Percentiles rank a stretch among this genome's conserved stretches.
Evolutionary conservation across 2,888 invertebrate species (phyloP).

Genomic region (Hecatera dysodea): DNA sequence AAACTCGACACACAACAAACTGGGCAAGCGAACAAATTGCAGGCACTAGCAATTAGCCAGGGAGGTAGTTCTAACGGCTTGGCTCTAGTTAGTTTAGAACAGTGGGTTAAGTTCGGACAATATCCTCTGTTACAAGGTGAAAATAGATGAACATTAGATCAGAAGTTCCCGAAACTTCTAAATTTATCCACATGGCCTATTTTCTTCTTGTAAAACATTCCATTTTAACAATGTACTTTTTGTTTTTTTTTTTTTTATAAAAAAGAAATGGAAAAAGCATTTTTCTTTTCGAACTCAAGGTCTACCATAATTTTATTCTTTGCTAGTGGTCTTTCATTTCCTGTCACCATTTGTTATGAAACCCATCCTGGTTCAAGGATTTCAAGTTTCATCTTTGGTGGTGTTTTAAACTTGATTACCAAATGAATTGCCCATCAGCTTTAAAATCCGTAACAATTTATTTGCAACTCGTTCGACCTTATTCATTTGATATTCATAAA

Average conservation of each 20-base stretch:
- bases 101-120: slow-evolving; percentile 30
- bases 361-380: too few species aligned
- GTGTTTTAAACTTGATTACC: slow-evolving; percentile 1
- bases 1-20: slow-evolving; percentile 64
- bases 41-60: slow-evolving; percentile 72
- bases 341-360: neutral
- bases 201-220: neutral
- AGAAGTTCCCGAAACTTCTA: neutral
- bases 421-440: slow-evolving; percentile 1
- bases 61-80: slow-evolving; percentile 62
- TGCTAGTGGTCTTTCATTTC: neutral
- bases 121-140: neutral
- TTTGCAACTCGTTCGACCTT: slow-evolving; percentile 42
- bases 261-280: too few species aligned
- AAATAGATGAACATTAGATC: neutral
- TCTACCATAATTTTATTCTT: neutral
- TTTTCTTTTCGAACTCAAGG: neutral
- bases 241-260: neutral
- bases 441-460: slow-evolving; percentile 29
- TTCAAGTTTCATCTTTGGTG: neutral
- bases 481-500: slow-evolving; percentile 57
- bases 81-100: slow-evolving; percentile 39
- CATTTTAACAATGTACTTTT: too few species aligned
- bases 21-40: slow-evolving; percentile 71
- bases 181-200: neutral